Base-by-base conservation (phyloP, 2,113 vertebrate species). In the Cebidichthys violaceus region DNA sequence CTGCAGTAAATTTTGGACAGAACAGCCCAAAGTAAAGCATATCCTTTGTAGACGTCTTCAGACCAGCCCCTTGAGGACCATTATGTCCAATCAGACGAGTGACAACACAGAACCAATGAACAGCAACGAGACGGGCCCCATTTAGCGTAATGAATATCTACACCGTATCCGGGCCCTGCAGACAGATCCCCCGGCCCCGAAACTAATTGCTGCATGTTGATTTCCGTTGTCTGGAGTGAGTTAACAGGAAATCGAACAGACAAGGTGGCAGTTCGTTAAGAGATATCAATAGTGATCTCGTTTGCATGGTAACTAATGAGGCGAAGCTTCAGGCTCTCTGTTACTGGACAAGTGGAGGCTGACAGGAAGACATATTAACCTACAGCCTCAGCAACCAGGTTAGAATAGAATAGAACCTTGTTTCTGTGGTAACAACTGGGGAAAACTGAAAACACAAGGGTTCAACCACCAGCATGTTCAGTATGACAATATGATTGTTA, bases 161-260 rank as follows among this genome's bases (percentile, higher is more conserved):
- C 74, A 74, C 31, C 45, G 2, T 41, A 29, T 41, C 69, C 43
- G 4, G 27, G 75, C 65, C 82, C 79, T n/a, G 82, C 75, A 67
- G 75, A 68, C 84, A 27, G 50, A 82, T 86, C 83, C 70, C 47
- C 33, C 35, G 4, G 68, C 78, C 72, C 52, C 17, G 31, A 52
- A 78, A 82, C 87, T 91, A 92, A 94, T 91, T 91, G 90, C 79
- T 77, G 76, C 60, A 75, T 86, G 90, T 90, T 91, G 91, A 94
- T 94, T 93, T 91, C 77, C 78, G 39, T 84, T 77, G 80, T 90
- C 90, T 68, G 81, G 78, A 90, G 83, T 78, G 70, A 70, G 78
- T 87, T 83, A 89, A 89, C 90, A 89, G 89, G 82, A 93, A 93
- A 94, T 93, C 91, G 83, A 92, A 93, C 20, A 33, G 83, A 85